These are phyloP conservation scores for Drosophila subpulchrella DNA, from an alignment of 1,140 invertebrate genomes.

Conservation along the genomic window DNA sequence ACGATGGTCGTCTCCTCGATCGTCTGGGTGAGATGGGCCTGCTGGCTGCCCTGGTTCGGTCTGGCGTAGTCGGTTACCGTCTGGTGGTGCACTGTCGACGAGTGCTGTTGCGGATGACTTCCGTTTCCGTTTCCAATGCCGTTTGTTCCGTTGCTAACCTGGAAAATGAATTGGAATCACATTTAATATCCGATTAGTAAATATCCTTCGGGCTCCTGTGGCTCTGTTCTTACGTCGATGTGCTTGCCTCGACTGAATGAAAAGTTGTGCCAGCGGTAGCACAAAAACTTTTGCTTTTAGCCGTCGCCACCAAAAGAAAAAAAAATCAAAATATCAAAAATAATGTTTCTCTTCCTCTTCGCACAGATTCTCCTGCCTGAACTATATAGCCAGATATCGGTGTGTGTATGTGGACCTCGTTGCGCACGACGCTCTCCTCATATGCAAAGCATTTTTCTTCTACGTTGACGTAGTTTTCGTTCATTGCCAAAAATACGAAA, in stretches of 20 bases:
- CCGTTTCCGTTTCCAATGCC: slow-evolving; percentile 35
- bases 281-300: slow-evolving; percentile 81
- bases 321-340: slow-evolving; percentile 51
- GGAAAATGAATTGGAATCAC: slow-evolving; percentile 24
- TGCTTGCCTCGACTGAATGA: slow-evolving; percentile 81
- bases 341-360: slow-evolving; percentile 54
- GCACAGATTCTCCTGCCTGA: slow-evolving; percentile 55
- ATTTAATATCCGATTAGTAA: background rate
- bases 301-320: slow-evolving; percentile 41
- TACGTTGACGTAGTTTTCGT: slow-evolving; percentile 79
- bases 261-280: slow-evolving; percentile 80
- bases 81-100: slow-evolving; percentile 85
- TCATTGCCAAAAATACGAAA: slow-evolving; percentile 80
- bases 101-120: slow-evolving; percentile 46
- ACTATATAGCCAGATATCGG: slow-evolving; percentile 13
- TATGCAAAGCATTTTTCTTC: slow-evolving; percentile 58
- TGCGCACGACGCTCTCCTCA: slow-evolving; percentile 81
- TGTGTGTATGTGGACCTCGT: slow-evolving; percentile 39
- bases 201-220: slow-evolving; percentile 1
- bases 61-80: slow-evolving; percentile 90
- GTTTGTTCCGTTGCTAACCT: slow-evolving; percentile 86
- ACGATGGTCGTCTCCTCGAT: slow-evolving; percentile 83
- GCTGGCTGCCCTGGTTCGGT: slow-evolving; percentile 87
- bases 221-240: slow-evolving; percentile 69
- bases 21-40: slow-evolving; percentile 85